Base-by-base conservation (phyloP, 2,888 invertebrate species). In the Mesopsocus fuscifrons region DNA sequence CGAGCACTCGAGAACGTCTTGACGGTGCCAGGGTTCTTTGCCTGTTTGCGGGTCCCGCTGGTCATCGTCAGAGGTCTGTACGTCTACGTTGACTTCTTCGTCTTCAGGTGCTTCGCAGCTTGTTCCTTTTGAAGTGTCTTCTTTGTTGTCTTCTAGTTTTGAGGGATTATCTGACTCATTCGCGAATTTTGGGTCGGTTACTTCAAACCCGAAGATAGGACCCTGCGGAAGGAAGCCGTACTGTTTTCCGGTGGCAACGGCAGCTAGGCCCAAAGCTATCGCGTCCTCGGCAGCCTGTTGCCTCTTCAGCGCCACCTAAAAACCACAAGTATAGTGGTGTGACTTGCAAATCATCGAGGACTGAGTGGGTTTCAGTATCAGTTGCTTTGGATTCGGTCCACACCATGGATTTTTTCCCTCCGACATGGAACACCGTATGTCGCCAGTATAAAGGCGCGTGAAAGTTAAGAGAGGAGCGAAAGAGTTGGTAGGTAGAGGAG, bases 231-330 rank as follows among this genome's bases (percentile, higher is more conserved):
- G 64, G 49, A 73, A 72, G 46, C 72, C 72, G 51, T 76, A 67
- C 49, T 71, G 68, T 23, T 77, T 71, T 31, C 88, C 83, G 3
- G 77, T 79, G 51, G 80, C 78, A 23, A 77, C 77, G n/a, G 87
- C 81, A 15, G 91, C 80, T 54, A 95, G 67, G 42, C 91, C 87
- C 45, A 94, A 64, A 0, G 94, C 94, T 50, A 94, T 91, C 44
- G 91, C 91, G 58, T 95, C 94, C 65, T 95, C 94, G 0, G 92
- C 92, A 0, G 94, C 94, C 65, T 95, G 94, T 59, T 94, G 92
- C 11, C 95, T 69, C 64, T 95, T 95, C 44, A 95, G 61, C 2
- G 95, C 94, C 18, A 95, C 91, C 87, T 89, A 52, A 41, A 52
- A 51, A n/a, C n/a, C n/a, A n/a, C n/a, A n/a, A n/a, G n/a, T n/a